phyloP scores from a whole-genome alignment of 23 tunicate species.

The Pegea sp. region DNA sequence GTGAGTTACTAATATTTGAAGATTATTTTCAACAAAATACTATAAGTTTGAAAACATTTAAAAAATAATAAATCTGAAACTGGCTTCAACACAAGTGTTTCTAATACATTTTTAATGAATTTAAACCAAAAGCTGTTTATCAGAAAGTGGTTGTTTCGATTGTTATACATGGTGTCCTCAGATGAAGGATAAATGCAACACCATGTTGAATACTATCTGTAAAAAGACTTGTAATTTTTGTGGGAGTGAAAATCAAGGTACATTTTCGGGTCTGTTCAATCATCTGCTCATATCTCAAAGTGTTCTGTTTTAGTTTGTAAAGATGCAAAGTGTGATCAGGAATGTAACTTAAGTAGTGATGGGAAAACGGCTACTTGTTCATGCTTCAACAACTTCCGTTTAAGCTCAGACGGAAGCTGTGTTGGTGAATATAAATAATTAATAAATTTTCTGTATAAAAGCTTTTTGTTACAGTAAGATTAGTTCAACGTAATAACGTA shows the following conservation, averaged over 20 bases:
- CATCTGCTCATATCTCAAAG: neutral
- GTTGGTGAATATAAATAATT: too few species aligned
- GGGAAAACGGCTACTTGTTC: neutral
- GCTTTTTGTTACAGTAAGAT: too few species aligned
- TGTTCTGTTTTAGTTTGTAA: neutral
- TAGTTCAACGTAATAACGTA: too few species aligned
- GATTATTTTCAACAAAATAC: too few species aligned
- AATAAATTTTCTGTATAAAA: too few species aligned
- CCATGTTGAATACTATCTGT: neutral
- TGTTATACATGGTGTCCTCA: neutral
- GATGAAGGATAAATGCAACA: neutral
- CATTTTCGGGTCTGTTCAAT: neutral
- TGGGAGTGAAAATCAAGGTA: neutral
- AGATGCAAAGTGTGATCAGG: neutral
- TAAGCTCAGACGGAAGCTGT: neutral
- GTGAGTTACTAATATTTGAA: too few species aligned
- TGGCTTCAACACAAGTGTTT: too few species aligned
- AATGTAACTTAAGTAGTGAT: neutral
- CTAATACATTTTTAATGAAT: too few species aligned
- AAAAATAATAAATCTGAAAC: too few species aligned
- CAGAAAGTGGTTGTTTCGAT: neutral
- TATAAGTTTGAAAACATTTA: too few species aligned
- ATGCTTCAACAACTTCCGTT: constrained; percentile 2
- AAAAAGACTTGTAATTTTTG: neutral
- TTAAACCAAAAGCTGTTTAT: too few species aligned